Percentiles rank a stretch among this genome's conserved stretches.
Conservation (phyloP, 2,888 invertebrate genomes). For the Glaucopsyche alexis region DNA sequence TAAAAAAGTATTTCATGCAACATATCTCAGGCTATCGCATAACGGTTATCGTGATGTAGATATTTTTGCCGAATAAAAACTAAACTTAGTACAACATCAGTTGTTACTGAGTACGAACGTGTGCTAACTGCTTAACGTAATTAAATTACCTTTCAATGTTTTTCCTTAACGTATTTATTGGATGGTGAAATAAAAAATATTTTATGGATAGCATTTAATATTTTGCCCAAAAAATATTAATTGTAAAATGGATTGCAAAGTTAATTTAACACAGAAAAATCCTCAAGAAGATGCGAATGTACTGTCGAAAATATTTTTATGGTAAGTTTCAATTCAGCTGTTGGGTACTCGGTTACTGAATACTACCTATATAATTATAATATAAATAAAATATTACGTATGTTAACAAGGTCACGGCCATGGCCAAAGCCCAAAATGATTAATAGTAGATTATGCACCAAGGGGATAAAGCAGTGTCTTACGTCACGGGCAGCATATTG, state of each 20-base stretch:
- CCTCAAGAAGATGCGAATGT: slow-evolving; percentile 79
- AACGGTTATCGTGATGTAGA: neutral
- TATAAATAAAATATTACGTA: neutral
- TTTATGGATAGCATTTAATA: neutral
- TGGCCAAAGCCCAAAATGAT: neutral
- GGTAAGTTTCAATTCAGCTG: slow-evolving; percentile 70
- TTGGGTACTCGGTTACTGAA: neutral
- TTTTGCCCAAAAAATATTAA: neutral
- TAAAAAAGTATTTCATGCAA: neutral
- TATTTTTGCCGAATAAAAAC: neutral
- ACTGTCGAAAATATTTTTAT: slow-evolving; percentile 80
- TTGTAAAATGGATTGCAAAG: slow-evolving; percentile 79
- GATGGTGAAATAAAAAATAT: neutral
- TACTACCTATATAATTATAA: no score
- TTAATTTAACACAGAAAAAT: slow-evolving; percentile 79
- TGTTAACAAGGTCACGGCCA: neutral
- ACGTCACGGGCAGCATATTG: no score
- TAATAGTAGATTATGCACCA: no score
- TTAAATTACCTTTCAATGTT: neutral
- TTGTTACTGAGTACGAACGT: neutral
- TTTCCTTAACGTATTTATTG: neutral
- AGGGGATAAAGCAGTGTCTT: no score
- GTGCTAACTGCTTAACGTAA: neutral
- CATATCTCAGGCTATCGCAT: neutral
- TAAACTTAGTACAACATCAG: neutral